A percentile compares a stretch with the other conserved stretches of the same genome.
Evolutionary conservation across 2,797 vertebrate genomes (phyloP).

Genomic region (Nannoperca australis): DNA sequence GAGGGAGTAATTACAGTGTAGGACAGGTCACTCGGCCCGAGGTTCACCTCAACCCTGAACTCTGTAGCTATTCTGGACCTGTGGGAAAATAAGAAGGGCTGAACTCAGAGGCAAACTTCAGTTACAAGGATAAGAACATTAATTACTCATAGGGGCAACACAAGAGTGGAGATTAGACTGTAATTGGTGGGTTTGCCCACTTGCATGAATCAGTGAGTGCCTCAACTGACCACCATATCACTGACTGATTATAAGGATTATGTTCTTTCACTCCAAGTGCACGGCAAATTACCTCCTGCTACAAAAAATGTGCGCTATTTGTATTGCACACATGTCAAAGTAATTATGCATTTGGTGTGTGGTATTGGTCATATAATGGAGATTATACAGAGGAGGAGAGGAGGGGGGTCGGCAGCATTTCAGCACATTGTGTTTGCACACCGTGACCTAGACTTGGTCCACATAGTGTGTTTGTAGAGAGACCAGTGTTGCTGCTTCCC

Average conservation of each 20-base stretch:
- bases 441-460: slow-evolving; percentile 43
- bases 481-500: background rate
- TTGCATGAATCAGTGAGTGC: slow-evolving; percentile 53
- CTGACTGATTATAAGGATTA: slow-evolving; percentile 54
- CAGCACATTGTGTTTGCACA: slow-evolving; percentile 38
- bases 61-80: slow-evolving; percentile 71
- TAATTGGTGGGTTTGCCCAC: slow-evolving; percentile 69
- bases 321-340: slow-evolving; percentile 50
- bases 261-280: slow-evolving; percentile 38
- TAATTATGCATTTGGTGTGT: slow-evolving; percentile 33
- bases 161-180: slow-evolving; percentile 65
- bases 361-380: slow-evolving; percentile 18
- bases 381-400: slow-evolving; percentile 14
- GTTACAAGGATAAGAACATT: slow-evolving; percentile 62
- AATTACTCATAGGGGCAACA: slow-evolving; percentile 70
- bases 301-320: slow-evolving; percentile 41
- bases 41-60: slow-evolving; percentile 74
- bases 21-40: slow-evolving; percentile 67
- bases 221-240: slow-evolving; percentile 60
- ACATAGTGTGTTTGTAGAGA: slow-evolving; percentile 30
- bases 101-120: slow-evolving; percentile 57
- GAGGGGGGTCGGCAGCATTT: slow-evolving; percentile 36
- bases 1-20: slow-evolving; percentile 71
- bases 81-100: slow-evolving; percentile 63
- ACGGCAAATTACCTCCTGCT: slow-evolving; percentile 40